These are phyloP conservation scores for Mechanitis mazaeus DNA, from an alignment of 2,888 invertebrate genomes.

Conservation along the genomic window DNA sequence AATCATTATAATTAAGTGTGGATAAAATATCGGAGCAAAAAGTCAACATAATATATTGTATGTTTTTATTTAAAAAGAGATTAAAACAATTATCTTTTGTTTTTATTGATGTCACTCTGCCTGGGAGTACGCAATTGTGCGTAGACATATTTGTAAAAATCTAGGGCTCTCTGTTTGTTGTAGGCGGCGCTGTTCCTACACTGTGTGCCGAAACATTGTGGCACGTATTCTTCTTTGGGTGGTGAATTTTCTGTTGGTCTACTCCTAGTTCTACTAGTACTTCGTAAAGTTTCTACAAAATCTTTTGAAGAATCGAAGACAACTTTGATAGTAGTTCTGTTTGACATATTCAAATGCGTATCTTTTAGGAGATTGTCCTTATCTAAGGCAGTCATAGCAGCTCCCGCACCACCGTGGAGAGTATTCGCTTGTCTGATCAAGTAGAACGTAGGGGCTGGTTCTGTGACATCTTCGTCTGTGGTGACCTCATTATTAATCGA, in stretches of 20 bases:
- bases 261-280: conserved; percentile 47
- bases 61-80: conserved; percentile 25
- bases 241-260: conserved; percentile 41
- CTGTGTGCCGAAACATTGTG: conserved; percentile 52
- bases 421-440: conserved; percentile 63
- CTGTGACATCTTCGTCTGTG: conserved; percentile 59
- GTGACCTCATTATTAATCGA: conserved; percentile 46
- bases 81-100: conserved; percentile 23
- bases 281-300: conserved; percentile 64
- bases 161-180: conserved; percentile 65
- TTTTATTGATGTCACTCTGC: conserved; percentile 42
- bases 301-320: conserved; percentile 66
- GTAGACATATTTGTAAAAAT: conserved; percentile 72
- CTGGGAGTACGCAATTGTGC: conserved; percentile 62
- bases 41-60: conserved; percentile 28
- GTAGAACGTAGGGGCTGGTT: conserved; percentile 66
- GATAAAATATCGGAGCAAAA: conserved; percentile 4
- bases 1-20: too few relatives aligned
- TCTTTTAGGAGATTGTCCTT: conserved; percentile 59
- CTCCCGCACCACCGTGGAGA: conserved; percentile 51
- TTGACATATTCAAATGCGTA: conserved; percentile 59
- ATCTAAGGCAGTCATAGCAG: conserved; percentile 62
- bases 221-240: conserved; percentile 49
- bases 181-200: conserved; percentile 58
- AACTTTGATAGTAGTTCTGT: conserved; percentile 63